These are phyloP conservation scores for Telmatherina bonti DNA, from an alignment of 2,797 vertebrate genomes.

Conservation along the genomic window DNA sequence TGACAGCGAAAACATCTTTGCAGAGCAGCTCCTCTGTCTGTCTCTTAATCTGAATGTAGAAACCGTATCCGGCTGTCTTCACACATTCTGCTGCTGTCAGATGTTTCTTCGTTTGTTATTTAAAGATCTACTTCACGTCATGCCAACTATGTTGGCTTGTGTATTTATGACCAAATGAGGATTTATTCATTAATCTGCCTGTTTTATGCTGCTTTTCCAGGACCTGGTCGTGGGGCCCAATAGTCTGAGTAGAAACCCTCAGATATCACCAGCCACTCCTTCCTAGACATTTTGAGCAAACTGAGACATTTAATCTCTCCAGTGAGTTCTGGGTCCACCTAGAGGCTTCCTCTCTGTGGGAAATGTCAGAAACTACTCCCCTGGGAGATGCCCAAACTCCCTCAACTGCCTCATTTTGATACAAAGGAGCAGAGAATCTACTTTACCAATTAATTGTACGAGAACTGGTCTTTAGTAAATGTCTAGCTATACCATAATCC, in stretches of 20 bases:
- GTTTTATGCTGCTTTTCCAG: no score
- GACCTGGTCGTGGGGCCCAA: no score
- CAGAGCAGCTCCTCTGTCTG: background rate
- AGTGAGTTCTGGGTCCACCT: no score
- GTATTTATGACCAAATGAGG: no score
- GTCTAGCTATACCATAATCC: background rate
- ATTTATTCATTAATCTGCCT: no score
- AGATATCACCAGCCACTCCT: no score
- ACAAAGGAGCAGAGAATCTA: background rate
- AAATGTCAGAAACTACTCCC: no score
- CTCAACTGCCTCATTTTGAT: background rate
- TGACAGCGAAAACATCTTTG: slow-evolving; percentile 24
- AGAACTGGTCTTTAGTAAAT: background rate
- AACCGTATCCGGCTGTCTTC: background rate
- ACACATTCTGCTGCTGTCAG: background rate
- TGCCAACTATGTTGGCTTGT: background rate
- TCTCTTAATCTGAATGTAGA: slow-evolving; percentile 11
- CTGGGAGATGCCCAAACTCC: background rate
- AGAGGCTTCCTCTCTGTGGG: background rate
- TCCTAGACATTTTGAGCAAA: no score
- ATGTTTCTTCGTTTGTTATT: background rate
- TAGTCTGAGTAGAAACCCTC: no score
- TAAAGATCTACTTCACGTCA: background rate
- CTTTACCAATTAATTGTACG: background rate
- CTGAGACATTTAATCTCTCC: no score